Evolutionary conservation across 2,888 invertebrate species (phyloP), one percentile per base, ranked within the genome.

Genomic region (Alsophila aescularia): DNA sequence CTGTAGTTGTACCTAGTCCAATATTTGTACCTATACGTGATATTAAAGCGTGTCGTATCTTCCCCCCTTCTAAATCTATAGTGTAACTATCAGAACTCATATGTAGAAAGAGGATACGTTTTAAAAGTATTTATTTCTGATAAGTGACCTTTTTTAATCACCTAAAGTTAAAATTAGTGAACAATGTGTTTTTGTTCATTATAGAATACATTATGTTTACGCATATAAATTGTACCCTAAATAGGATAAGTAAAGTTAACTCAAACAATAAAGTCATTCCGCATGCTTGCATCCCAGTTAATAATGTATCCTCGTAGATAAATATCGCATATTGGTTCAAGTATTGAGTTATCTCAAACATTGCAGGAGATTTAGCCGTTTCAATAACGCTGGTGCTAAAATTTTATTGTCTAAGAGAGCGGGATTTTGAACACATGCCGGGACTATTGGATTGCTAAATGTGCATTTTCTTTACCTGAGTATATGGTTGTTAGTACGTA

Each of bases 321-420:
- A 8, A 48, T n/a, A n/a, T 37, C 47, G 44, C 56, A 54, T 62
- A 59, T 62, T 50, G 54, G 45, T 54, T 41, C 55, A 36, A 40
- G 51, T 51, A 60, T 54, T 54, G 51, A 60, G 42, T 56, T 45
- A 51, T 62, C 44, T 56, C 24, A 21, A 41, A 48, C 35, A 57
- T 58, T 61, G 52, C 60, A 39, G 73, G 66, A 85, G 87, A 88
- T 89, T 85, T 88, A 88, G 77, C 64, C 77, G 72, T 81, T 86
- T 78, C 84, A 89, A 90, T 90, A 89, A 79, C 75, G 66, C 63
- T 70, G 77, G 85, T 82, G 81, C 77, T 90, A 82, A 85, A 88
- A 85, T 83, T 90, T 88, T 85, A 90, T 83, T 72, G 73, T 71
- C 72, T 62, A 58, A 57, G 63, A 74, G 70, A 73, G 69, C 69